These are phyloP conservation scores for Uromys caudimaculatus DNA, from an alignment of 2,797 vertebrate genomes.

Conservation along the genomic window DNA sequence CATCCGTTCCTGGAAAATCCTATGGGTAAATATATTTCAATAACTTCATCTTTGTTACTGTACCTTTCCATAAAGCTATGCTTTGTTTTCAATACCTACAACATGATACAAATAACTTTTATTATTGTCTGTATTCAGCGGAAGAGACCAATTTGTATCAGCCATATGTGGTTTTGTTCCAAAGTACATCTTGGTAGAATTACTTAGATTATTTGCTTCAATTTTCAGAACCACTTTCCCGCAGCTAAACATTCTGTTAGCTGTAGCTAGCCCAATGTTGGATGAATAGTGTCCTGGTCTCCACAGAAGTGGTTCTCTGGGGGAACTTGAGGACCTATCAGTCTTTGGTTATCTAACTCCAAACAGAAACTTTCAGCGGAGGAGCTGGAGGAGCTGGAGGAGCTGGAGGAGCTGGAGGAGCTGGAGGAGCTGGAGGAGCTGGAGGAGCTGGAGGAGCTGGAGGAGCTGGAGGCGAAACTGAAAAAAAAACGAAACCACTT, in stretches of 20 bases:
- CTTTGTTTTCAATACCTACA: constrained; percentile 5
- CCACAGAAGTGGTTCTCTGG: neutral
- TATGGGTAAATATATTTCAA: constrained; percentile 19
- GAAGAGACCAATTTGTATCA: constrained; percentile 17
- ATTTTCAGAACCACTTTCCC: constrained; percentile 34
- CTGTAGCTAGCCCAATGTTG: neutral
- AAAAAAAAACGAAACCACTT: neutral
- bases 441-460: neutral
- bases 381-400: neutral
- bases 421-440: no score
- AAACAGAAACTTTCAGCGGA: neutral
- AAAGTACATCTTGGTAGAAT: constrained; percentile 33
- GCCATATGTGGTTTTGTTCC: neutral
- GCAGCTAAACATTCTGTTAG: neutral
- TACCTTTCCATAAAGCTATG: neutral
- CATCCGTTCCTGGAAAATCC: constrained; percentile 21
- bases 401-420: no score
- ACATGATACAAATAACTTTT: neutral
- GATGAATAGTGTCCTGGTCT: neutral
- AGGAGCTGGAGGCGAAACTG: neutral
- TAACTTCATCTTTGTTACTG: constrained; percentile 17
- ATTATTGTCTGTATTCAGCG: constrained; percentile 19
- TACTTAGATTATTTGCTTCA: constrained; percentile 41
- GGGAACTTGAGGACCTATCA: neutral
- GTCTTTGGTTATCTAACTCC: neutral